These are phyloP conservation scores for Alectura lathami DNA, from an alignment of 2,113 vertebrate species.

Conservation along the genomic window DNA sequence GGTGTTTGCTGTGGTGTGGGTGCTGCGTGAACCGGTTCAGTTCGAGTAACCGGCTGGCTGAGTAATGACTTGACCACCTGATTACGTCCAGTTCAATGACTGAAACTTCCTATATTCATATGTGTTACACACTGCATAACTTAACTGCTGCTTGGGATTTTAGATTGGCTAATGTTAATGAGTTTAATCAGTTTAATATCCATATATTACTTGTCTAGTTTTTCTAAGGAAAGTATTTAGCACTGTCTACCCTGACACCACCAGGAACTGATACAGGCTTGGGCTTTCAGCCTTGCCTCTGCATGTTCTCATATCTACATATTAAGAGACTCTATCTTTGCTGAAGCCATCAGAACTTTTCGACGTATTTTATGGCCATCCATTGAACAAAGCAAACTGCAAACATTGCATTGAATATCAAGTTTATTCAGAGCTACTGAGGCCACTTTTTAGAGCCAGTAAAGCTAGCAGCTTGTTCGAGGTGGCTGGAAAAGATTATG, in stretches of 20 bases:
- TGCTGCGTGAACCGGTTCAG: accelerated
- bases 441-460: not conserved
- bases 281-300: not conserved
- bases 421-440: not conserved
- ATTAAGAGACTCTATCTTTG: not conserved
- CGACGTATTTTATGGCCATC: not conserved
- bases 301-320: not conserved
- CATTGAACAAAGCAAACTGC: not conserved
- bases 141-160: not conserved
- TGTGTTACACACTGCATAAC: not conserved
- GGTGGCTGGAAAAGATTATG: not conserved
- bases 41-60: not conserved
- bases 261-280: not conserved
- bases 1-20: not conserved
- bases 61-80: not conserved
- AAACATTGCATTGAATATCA: not conserved
- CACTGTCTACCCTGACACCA: not conserved
- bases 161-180: not conserved
- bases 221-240: not conserved
- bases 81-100: not conserved
- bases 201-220: not conserved
- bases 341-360: not conserved
- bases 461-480: not conserved
- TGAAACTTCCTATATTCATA: not conserved
- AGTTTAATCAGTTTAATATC: not conserved